Conservation (phyloP, 2,797 vertebrate genomes). For the Pseudopleuronectes americanus region DNA sequence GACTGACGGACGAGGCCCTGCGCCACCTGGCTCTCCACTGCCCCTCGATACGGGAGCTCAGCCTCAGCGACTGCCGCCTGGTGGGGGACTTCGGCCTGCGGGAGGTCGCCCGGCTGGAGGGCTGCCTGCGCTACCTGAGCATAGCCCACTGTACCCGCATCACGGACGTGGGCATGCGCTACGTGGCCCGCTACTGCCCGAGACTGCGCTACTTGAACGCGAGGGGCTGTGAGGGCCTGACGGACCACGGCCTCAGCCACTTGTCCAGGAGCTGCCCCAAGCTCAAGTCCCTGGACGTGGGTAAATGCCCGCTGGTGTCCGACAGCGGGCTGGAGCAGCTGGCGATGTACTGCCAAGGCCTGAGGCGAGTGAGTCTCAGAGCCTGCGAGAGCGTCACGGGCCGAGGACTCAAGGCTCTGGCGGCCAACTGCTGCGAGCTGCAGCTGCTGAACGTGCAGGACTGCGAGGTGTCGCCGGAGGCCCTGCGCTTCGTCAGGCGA, state of each 20-base stretch:
- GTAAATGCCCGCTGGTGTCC: conserved; percentile 96
- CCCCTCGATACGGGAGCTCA: conserved; percentile 91
- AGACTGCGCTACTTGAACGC: conserved; percentile 87
- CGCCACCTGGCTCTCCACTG: conserved; percentile 96
- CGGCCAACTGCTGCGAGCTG: conserved; percentile 96
- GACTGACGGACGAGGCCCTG: conserved; percentile 94
- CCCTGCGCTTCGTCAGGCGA: conserved; percentile 92
- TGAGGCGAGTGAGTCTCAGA: conserved; percentile 94
- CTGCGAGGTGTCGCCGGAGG: conserved; percentile 96
- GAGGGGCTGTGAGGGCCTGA: conserved; percentile 93
- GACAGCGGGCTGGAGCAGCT: conserved; percentile 95
- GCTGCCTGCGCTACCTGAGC: conserved; percentile 94
- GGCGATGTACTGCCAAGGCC: conserved; percentile 94
- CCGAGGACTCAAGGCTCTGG: conserved; percentile 93
- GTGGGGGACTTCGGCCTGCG: conserved; percentile 95
- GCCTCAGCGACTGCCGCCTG: conserved; percentile 95
- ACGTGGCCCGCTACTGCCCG: conserved; percentile 96
- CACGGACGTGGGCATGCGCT: conserved; percentile 96
- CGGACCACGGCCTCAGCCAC: conserved; percentile 95
- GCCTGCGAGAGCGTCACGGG: conserved; percentile 96
- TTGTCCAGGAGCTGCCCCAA: conserved; percentile 95
- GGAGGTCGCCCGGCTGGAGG: conserved; percentile 95
- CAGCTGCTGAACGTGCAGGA: conserved; percentile 98
- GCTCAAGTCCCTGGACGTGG: conserved; percentile 95
- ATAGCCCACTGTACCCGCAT: conserved; percentile 96